Base-by-base conservation (phyloP, 2,888 invertebrate species). In the Polylopha cassiicola region DNA sequence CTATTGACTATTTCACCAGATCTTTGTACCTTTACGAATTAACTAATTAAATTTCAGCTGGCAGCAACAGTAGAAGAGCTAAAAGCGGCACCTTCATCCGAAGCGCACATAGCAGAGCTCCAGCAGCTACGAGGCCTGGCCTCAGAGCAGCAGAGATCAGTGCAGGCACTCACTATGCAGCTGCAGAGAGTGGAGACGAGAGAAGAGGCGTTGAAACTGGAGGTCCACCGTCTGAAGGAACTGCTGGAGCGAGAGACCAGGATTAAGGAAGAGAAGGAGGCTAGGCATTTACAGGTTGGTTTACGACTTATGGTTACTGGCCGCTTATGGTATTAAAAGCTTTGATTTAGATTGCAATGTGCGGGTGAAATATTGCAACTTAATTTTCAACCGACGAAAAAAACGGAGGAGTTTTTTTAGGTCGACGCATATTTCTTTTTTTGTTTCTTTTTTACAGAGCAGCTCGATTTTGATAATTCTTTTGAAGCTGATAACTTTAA, bases 61-160 rank as follows among this genome's bases (percentile, higher is more conserved):
- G 55, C 65, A 44, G 58, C 65, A 47, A 63, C 73, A 46, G 65
- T 82, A 4, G 68, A 75, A 3, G 50, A 75, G 6, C 51, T 81
- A 0, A 65, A 71, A 43, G 20, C 65, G 0, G 51, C 65, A 0
- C 73, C 76, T 0, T 77, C 77, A 0, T 65, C 73, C 0, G 53
- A 77, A 1, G 47, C 71, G 0, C 79, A 80, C 17, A 32, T 79
- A 0, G 79, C 77, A 0, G 84, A 85, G 24, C 58, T 84, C 0
- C 70, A 75, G 5, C 82, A 84, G 24, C 54, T 85, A 0, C 56
- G 82, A 26, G 89, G 88, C 0, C 51, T 89, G 8, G 87, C 87
- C 0, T 70, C 87, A 0, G 89, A 90, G 43, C 89, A 90, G 51
- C 89, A 90, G 56, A 77, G 82, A 1, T 77, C 87, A 0, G 75